A percentile compares a stretch with the other conserved stretches of the same genome.
These are phyloP conservation scores for Nansenia antarctica DNA, from an alignment of 2,113 vertebrate species.

Conservation along the genomic window DNA sequence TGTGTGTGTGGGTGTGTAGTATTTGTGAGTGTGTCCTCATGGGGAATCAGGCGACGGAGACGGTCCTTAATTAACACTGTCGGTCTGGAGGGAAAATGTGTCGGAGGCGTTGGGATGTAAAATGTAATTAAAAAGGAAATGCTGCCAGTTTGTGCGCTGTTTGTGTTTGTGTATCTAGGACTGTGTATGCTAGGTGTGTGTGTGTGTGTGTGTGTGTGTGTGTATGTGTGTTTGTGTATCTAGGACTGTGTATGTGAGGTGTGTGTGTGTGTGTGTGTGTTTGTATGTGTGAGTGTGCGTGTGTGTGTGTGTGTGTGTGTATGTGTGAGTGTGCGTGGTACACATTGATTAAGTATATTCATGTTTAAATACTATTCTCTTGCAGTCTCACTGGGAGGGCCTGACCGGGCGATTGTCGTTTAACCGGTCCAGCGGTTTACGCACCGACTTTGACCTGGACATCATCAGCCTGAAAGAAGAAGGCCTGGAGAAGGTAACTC, in stretches of 20 bases:
- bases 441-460: constrained; percentile 97
- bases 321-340: too few relatives aligned
- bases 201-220: constrained; percentile 26
- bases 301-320: constrained; percentile 11
- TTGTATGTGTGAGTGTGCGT: not conserved
- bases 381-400: constrained; percentile 98
- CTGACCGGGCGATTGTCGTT: constrained; percentile 95
- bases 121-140: constrained; percentile 89
- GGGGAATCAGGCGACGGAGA: constrained; percentile 75
- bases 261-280: constrained; percentile 16
- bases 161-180: constrained; percentile 43
- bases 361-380: constrained; percentile 12
- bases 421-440: constrained; percentile 92
- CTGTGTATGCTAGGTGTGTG: too few relatives aligned
- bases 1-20: constrained; percentile 60
- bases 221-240: constrained; percentile 3
- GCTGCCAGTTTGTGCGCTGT: constrained; percentile 49
- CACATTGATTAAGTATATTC: not conserved
- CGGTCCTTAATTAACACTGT: constrained; percentile 87
- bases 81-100: constrained; percentile 79
- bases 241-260: constrained; percentile 24
- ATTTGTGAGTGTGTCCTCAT: constrained; percentile 46
- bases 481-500: constrained; percentile 91
- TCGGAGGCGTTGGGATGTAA: constrained; percentile 72
- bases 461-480: constrained; percentile 97